phyloP scores from a whole-genome alignment of 1,140 invertebrate genomes.

The Marisa cornuarietis region DNA sequence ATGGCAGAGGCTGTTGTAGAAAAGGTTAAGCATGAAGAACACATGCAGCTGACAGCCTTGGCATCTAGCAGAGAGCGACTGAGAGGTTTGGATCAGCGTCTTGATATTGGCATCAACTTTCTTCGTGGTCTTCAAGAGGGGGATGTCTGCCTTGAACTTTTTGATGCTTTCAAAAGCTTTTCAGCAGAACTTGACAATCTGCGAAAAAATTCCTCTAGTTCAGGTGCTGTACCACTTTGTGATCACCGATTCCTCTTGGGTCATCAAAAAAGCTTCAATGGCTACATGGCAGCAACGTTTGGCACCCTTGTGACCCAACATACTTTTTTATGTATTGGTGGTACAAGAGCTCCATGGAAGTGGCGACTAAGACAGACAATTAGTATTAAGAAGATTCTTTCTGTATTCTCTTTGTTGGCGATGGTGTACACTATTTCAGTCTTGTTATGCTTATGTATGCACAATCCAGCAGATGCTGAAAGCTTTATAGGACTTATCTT shows the following conservation, averaged over 20 bases:
- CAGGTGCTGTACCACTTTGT: conserved; percentile 5
- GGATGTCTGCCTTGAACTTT: conserved; percentile 54
- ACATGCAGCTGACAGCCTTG: conserved; percentile 32
- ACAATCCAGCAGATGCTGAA: not conserved
- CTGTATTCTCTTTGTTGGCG: not conserved
- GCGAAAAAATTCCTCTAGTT: conserved; percentile 11
- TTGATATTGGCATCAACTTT: conserved; percentile 45
- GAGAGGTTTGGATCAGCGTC: conserved; percentile 34
- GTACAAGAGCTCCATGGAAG: not conserved
- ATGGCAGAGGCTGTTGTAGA: conserved; percentile 38
- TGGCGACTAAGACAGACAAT: not conserved
- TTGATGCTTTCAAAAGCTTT: conserved; percentile 36
- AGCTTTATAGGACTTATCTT: not conserved
- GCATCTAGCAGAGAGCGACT: conserved; percentile 40
- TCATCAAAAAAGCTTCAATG: not conserved
- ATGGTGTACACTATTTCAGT: conserved; percentile 8
- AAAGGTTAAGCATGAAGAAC: conserved; percentile 28
- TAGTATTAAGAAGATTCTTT: not conserved
- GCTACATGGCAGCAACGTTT: conserved; percentile 16
- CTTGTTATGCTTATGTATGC: not conserved
- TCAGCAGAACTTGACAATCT: conserved; percentile 10
- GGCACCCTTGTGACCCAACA: not conserved
- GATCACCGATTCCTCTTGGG: conserved; percentile 17
- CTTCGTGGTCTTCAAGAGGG: conserved; percentile 52
- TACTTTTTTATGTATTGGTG: conserved; percentile 11